Evolutionary conservation across 2,797 vertebrate genomes (phyloP), one percentile per base, ranked within the genome.

Genomic region (Oryzias sinensis): DNA sequence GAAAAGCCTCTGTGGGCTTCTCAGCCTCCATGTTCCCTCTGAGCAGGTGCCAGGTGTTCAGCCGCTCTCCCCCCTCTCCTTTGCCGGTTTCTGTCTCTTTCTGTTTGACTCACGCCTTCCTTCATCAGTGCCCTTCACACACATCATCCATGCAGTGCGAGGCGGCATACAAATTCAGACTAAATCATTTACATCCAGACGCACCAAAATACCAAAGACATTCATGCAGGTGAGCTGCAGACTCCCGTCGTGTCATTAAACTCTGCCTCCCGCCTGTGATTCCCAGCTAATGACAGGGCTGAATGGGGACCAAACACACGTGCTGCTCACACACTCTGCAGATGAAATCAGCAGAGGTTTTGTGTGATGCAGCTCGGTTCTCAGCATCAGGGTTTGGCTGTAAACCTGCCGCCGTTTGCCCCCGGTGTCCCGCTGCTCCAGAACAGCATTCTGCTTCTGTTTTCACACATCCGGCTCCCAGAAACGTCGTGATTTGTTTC

Each of bases 221-320:
- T 48, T 20, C 55, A 60, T 0, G 3, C 76, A 81, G 73, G 80
- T 83, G 79, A 70, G 65, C 70, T 69, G 52, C 51, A 65, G 67
- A 73, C 55, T 78, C 66, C 65, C 65, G 68, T 59, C 74, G 76
- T 85, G 79, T 85, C 84, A 89, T 87, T 87, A 84, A 80, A 84
- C 77, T 77, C 57, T 63, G 61, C 58, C 53, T 82, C 77, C 81
- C 84, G 88, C 83, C 81, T 88, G 84, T 72, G 80, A 69, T 71
- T 76, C 77, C 79, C 67, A 76, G 68, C 68, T 84, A 84, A 88
- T 89, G 81, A 88, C 69, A 88, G 79, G 73, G 71, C 85, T 78
- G 63, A 50, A 46, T 27, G 51, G 58, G 71, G 72, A 70, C 73
- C 79, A 76, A 74, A 80, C 76, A 81, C 73, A 50, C 61, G 37